Percentiles rank a stretch among this genome's conserved stretches.
Conservation (phyloP, 2,888 invertebrate species). For the Macrophya alboannulata region DNA sequence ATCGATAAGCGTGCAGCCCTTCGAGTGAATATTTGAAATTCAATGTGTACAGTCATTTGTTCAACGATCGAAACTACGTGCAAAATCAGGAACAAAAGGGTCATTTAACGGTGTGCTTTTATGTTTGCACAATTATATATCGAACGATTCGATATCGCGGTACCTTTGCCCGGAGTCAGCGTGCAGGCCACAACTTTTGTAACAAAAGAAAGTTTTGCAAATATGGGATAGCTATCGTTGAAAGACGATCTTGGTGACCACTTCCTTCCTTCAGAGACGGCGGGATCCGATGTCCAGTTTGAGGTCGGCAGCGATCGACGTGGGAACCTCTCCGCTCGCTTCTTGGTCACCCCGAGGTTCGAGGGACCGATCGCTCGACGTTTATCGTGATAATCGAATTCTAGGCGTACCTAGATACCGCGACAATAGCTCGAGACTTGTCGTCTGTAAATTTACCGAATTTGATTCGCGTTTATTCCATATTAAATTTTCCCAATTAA, state of each 20-base stretch:
- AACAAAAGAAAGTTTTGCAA: constrained; percentile 70
- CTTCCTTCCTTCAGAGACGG: constrained; percentile 76
- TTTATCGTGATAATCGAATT: constrained; percentile 25
- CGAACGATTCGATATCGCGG: not conserved
- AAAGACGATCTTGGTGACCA: constrained; percentile 78
- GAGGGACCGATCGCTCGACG: constrained; percentile 24
- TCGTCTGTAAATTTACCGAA: not conserved
- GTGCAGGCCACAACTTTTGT: not conserved
- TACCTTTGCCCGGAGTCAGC: not conserved
- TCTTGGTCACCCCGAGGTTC: constrained; percentile 54
- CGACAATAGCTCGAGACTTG: not conserved
- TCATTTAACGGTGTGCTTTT: not conserved
- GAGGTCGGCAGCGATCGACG: constrained; percentile 78
- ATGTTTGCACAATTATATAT: not conserved
- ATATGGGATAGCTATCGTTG: constrained; percentile 71
- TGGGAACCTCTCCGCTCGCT: constrained; percentile 77
- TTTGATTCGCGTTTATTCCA: not conserved
- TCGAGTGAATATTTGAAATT: constrained; percentile 8
- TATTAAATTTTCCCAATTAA: not conserved
- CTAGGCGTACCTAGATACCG: constrained; percentile 28
- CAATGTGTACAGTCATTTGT: not conserved
- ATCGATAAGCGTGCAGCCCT: not conserved
- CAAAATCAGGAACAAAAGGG: too few relatives aligned
- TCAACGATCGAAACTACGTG: not conserved
- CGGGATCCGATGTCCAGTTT: constrained; percentile 79